These are phyloP conservation scores for Dinocampus coccinellae DNA, from an alignment of 2,888 invertebrate species.

Conservation along the genomic window DNA sequence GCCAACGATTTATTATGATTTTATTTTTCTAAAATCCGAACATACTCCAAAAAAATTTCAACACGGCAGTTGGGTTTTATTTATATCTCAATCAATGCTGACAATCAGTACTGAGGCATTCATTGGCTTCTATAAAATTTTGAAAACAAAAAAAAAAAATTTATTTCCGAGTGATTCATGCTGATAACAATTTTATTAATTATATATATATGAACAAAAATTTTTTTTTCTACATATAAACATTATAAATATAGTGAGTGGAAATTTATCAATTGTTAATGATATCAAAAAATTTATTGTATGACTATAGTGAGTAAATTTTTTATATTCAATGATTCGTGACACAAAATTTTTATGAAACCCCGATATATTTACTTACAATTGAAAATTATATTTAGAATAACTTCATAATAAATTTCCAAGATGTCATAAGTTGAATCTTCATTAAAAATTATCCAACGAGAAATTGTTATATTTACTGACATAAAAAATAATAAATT, in stretches of 20 bases:
- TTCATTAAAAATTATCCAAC: not conserved
- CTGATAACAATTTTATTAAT: not conserved
- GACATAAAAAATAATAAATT: not conserved
- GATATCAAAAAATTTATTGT: not conserved
- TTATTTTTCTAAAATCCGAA: not conserved
- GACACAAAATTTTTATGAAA: too few relatives aligned
- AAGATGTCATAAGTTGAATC: not conserved
- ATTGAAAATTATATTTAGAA: too few relatives aligned
- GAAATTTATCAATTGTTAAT: not conserved
- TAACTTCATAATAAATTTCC: not conserved
- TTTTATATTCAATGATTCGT: too few relatives aligned
- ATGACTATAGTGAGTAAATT: too few relatives aligned
- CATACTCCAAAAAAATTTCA: not conserved
- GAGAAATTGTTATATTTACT: not conserved
- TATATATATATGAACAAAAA: too few relatives aligned
- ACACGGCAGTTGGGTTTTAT: not conserved
- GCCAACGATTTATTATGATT: not conserved
- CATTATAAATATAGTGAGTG: not conserved
- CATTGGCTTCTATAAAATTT: not conserved
- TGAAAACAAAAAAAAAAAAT: not conserved
- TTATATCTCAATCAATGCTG: not conserved
- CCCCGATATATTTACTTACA: not conserved
- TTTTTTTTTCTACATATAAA: not conserved
- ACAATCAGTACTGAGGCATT: not conserved
- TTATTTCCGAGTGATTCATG: not conserved